phyloP scores from a whole-genome alignment of 1,140 invertebrate species.

The Aporrectodea caliginosa region DNA sequence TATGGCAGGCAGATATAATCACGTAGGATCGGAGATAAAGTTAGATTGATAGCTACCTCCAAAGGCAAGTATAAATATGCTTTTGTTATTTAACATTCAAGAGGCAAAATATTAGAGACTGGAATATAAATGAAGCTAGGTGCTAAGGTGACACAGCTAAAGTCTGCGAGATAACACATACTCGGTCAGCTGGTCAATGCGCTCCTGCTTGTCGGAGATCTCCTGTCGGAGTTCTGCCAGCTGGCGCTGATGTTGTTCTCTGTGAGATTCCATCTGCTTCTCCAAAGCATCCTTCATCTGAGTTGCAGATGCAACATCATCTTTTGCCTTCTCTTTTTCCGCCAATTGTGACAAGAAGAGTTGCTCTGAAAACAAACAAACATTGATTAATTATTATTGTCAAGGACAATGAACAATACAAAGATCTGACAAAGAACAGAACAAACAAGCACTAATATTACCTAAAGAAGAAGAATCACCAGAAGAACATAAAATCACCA shows the following conservation, averaged over 20 bases:
- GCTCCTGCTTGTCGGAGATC: conserved; percentile 83
- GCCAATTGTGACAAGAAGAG: conserved; percentile 59
- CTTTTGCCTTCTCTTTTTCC: conserved; percentile 69
- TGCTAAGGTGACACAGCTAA: too few species aligned
- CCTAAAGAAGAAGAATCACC: background rate
- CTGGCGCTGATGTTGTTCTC: conserved; percentile 91
- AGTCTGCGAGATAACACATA: conserved; percentile 51
- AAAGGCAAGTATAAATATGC: too few species aligned
- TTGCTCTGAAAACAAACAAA: conserved; percentile 57
- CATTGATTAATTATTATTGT: too few species aligned
- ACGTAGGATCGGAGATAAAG: too few species aligned
- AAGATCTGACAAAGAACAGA: too few species aligned
- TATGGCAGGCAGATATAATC: too few species aligned
- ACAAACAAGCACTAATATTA: background rate
- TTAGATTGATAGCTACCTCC: too few species aligned
- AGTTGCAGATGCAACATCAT: conserved; percentile 46
- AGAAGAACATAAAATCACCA: background rate
- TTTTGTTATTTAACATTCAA: background rate
- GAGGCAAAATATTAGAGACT: background rate
- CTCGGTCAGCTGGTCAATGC: conserved; percentile 90
- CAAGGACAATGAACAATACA: too few species aligned
- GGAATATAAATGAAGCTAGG: background rate
- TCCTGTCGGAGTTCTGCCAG: conserved; percentile 74
- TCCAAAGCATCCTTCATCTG: conserved; percentile 62
- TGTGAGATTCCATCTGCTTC: conserved; percentile 87